These are phyloP conservation scores for Neomonachus schauinslandi DNA, from an alignment of 2,113 vertebrate genomes.

Conservation along the genomic window DNA sequence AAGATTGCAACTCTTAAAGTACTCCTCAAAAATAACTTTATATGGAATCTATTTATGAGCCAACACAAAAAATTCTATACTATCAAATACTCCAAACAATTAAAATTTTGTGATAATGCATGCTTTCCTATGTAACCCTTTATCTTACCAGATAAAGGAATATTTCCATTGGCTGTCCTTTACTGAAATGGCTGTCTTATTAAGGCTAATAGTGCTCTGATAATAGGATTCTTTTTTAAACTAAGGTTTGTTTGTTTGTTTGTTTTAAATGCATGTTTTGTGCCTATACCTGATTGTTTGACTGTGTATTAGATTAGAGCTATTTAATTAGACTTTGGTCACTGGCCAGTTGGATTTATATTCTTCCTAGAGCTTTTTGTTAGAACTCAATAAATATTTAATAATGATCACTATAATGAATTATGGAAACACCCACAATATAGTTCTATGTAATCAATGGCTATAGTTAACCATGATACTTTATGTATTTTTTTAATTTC, in stretches of 20 bases:
- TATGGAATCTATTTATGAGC: background rate
- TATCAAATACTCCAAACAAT: background rate
- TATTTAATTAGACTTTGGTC: background rate
- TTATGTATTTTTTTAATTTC: background rate
- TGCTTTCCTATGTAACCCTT: background rate
- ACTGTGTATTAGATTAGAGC: background rate
- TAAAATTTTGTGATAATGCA: background rate
- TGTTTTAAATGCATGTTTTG: background rate
- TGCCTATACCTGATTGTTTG: background rate
- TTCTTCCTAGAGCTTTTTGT: background rate
- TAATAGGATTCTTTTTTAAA: background rate
- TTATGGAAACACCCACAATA: background rate
- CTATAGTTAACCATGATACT: background rate
- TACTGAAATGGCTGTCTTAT: background rate
- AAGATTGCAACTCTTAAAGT: background rate
- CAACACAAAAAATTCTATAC: background rate
- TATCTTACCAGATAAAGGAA: background rate
- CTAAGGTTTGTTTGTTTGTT: background rate
- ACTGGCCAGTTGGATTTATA: background rate
- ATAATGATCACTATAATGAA: background rate
- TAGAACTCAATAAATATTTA: background rate
- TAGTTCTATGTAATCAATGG: background rate
- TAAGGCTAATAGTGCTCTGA: background rate
- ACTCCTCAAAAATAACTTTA: background rate
- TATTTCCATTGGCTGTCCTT: conserved; percentile 13